Base-by-base conservation (phyloP, 2,888 invertebrate genomes). In the Melanostoma mellinum region DNA sequence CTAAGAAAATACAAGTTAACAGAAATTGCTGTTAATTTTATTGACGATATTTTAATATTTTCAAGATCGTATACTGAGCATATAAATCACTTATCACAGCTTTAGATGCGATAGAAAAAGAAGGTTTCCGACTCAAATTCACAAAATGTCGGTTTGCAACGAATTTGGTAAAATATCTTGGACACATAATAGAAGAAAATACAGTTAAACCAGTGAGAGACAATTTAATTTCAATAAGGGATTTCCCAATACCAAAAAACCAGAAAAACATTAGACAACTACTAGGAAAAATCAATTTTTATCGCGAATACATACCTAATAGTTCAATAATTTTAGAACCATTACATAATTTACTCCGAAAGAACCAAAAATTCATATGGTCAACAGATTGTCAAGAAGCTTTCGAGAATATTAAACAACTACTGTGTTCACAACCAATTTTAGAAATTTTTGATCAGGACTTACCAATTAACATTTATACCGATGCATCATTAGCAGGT, bases 381-480 rank as follows among this genome's bases (percentile, higher is more conserved):
- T 56, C 71, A 35, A 42, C 74, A 73, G 55, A 78, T n/a, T 85
- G 82, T 69, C 55, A 86, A 72, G 56, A 77, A 50, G 33, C 76
- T 32, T 85, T 86, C 69, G 56, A 85, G 1, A 63, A 86, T 30
- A 78, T 52, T 3, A 52, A 52, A 20, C 32, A 52, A n/a, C 33
- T 52, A 33, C 63, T 86, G n/a, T 86, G 78, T 40, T 69, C 80
- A 36, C 71, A 85, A 69, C 84, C 86, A 40, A 56, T 85, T 9
- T 46, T 81, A 38, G 69, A 30, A 68, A 85, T 85, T 60, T 86
- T 85, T 73, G 77, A 86, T 61, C 76, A 63, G 79, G 52, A 86
- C 35, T 55, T 81, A 42, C 86, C 80, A 46, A 86, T 77, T 65
- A 6, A 42, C 55, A 79, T 86, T 50, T 85, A 79, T 44, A 85